Conservation (phyloP, 2,888 invertebrate species). For the Nephrotoma guestfalica region DNA sequence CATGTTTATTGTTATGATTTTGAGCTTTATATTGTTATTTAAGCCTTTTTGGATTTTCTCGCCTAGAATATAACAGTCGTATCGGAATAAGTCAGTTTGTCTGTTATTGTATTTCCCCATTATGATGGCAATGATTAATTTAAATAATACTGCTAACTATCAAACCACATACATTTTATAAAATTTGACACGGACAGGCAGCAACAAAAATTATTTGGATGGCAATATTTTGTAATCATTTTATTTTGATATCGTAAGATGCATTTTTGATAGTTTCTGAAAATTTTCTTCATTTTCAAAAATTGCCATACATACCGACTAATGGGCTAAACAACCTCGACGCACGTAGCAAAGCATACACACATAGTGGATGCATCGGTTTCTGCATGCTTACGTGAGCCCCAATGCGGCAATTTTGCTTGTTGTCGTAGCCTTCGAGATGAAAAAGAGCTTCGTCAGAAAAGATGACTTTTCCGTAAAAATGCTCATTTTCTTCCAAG, state of each 20-base stretch:
- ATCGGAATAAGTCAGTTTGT: neutral
- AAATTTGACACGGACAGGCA: neutral
- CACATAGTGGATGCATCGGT: too few relatives aligned
- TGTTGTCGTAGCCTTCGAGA: too few relatives aligned
- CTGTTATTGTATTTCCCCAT: neutral
- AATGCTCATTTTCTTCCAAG: too few relatives aligned
- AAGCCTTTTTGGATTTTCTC: neutral
- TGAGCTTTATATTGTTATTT: neutral
- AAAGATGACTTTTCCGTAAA: too few relatives aligned
- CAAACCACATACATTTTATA: neutral
- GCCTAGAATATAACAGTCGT: neutral
- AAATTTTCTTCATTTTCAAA: neutral
- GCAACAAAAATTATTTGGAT: neutral
- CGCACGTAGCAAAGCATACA: too few relatives aligned
- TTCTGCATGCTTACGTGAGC: too few relatives aligned
- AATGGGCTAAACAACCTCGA: too few relatives aligned
- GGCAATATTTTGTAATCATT: neutral
- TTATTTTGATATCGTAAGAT: neutral
- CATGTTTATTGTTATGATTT: neutral
- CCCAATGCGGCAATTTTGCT: too few relatives aligned
- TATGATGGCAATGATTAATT: neutral
- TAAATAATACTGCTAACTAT: neutral
- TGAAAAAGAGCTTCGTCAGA: too few relatives aligned
- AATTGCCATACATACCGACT: too few relatives aligned
- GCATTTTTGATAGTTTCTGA: neutral